Base-by-base conservation (phyloP, 2,888 invertebrate genomes). In the Coronaproctus castanopsis region DNA sequence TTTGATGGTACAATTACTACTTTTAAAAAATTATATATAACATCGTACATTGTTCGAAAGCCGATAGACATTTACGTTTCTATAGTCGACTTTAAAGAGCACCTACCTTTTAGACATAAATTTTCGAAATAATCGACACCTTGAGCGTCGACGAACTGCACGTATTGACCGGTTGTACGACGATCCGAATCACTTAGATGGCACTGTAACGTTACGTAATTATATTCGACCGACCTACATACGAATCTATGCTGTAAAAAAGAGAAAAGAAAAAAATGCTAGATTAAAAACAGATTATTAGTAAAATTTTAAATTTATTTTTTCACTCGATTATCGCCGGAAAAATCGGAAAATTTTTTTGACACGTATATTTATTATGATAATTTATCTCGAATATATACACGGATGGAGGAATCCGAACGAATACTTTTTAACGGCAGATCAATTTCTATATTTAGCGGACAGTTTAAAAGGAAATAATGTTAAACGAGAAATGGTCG, bases 181-280 rank as follows among this genome's bases (percentile, higher is more conserved):
- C 92, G 76, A 71, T 93, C 92, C 1, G 87, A 84, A 70, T 92
- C 91, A 69, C 89, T 88, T 51, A 93, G 78, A 64, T 90, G 86
- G 69, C 92, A 93, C 68, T 91, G 84, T 72, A 92, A 82, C 62
- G 88, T 89, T 62, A 87, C 86, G 74, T 92, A 92, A 72, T 92
- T 91, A 73, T 92, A 93, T 72, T 92, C 91, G 50, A 87, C 87
- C 0, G 91, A 91, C 8, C 92, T 83, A 69, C 92, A 93, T 18
- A 84, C 82, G 72, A 92, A 92, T 58, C 90, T 85, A 72, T 88
- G 87, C 82, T 85, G 72, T 58, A 74, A 72, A 65, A 64, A 68
- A 10, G n/a, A n/a, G n/a, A 21, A 52, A 52, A 3, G 21, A 52
- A 21, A 52, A 52, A 21, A 36, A 36, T 36, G 5, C 5, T 14